Conservation (phyloP, 2,797 vertebrate species). For the Vireo griseus region DNA sequence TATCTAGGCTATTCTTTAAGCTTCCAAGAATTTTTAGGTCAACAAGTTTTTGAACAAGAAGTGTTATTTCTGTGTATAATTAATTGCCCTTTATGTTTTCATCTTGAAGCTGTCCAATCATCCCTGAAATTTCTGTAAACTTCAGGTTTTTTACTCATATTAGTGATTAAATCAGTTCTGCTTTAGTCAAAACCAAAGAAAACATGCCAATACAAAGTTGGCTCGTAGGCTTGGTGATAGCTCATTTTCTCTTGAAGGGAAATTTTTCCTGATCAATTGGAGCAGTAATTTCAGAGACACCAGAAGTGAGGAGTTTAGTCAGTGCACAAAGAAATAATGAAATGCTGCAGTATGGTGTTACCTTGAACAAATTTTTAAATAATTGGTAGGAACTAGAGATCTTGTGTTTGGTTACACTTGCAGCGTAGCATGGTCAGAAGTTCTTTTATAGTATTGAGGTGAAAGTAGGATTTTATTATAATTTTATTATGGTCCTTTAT, state of each 20-base stretch:
- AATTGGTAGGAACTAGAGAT: not conserved
- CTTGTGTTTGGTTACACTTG: not conserved
- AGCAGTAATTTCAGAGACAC: not conserved
- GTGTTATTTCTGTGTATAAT: not conserved
- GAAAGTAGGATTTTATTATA: not conserved
- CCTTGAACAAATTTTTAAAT: not conserved
- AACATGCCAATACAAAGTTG: not conserved
- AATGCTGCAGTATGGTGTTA: not conserved
- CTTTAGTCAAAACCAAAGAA: not conserved
- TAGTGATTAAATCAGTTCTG: not conserved
- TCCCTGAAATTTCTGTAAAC: not conserved
- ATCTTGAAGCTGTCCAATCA: not conserved
- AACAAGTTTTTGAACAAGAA: not conserved
- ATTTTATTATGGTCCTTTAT: not conserved
- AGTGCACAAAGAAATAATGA: not conserved
- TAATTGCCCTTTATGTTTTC: not conserved
- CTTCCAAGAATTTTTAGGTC: not conserved
- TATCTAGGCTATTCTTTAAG: not conserved
- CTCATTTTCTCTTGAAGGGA: not conserved
- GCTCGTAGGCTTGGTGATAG: not conserved
- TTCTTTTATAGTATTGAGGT: not conserved
- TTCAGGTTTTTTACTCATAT: rapidly evolving
- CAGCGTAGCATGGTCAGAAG: not conserved
- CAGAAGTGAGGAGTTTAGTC: not conserved
- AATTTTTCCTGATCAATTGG: not conserved